A percentile compares a stretch with the other conserved stretches of the same genome.
Evolutionary conservation across 2,113 vertebrate genomes (phyloP).

Genomic region (Pyrgilauda ruficollis): DNA sequence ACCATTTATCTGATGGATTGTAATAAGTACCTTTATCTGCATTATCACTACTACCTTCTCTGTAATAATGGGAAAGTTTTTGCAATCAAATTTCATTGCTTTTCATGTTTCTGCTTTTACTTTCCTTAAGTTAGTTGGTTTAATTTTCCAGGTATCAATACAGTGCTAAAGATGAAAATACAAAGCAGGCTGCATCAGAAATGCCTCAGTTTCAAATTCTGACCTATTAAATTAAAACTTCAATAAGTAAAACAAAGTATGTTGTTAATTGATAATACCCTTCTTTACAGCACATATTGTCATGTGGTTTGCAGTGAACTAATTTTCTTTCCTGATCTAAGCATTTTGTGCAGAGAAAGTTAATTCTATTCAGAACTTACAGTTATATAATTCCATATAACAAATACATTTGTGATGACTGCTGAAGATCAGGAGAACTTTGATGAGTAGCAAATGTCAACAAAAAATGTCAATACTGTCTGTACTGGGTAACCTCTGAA

Average conservation of each 20-base stretch:
- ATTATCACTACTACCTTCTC: neutral
- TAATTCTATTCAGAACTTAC: neutral
- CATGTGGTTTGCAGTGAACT: neutral
- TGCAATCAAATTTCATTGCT: neutral
- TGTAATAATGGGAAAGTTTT: neutral
- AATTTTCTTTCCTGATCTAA: neutral
- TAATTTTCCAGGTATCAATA: neutral
- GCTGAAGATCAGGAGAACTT: neutral
- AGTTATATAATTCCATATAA: neutral
- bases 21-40: neutral
- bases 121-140: neutral
- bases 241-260: neutral
- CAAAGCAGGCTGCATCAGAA: neutral
- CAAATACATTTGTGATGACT: neutral
- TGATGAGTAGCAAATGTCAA: neutral
- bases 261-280: neutral
- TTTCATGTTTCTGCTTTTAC: neutral
- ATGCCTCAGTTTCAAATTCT: neutral
- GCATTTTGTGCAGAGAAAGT: neutral
- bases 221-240: neutral
- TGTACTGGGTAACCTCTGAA: neutral
- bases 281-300: neutral
- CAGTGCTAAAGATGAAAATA: neutral
- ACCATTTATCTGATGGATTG: neutral
- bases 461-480: neutral